Conservation (phyloP, 2,888 invertebrate species). For the Conops quadrifasciatus region DNA sequence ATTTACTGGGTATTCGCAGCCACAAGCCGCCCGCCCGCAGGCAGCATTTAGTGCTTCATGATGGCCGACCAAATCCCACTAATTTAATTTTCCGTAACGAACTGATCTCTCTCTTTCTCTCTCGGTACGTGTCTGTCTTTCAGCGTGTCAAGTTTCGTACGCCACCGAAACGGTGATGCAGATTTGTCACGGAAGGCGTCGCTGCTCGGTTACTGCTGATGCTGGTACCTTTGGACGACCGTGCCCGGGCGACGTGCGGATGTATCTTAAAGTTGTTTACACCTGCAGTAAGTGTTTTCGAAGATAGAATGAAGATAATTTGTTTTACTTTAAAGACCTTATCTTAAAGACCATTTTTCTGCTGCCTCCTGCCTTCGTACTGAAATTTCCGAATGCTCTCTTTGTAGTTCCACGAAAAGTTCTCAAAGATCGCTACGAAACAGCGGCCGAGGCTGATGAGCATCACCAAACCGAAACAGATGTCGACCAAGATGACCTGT, state of each 20-base stretch:
- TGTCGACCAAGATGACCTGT: constrained; percentile 68
- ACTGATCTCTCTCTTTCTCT: constrained; percentile 18
- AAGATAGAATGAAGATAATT: constrained; percentile 10
- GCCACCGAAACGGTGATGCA: constrained; percentile 93
- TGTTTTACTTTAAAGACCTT: constrained; percentile 18
- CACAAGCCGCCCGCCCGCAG: neutral
- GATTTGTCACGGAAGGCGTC: constrained; percentile 83
- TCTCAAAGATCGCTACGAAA: constrained; percentile 82
- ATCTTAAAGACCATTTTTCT: neutral
- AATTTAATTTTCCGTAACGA: constrained; percentile 16
- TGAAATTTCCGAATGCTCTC: neutral
- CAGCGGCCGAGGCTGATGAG: constrained; percentile 81
- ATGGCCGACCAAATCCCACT: neutral
- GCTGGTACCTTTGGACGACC: constrained; percentile 84
- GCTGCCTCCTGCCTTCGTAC: neutral
- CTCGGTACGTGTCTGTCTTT: constrained; percentile 26
- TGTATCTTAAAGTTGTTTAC: constrained; percentile 87
- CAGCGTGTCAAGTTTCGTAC: constrained; percentile 87
- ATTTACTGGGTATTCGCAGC: neutral
- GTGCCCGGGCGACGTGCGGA: constrained; percentile 80
- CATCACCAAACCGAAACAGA: constrained; percentile 68
- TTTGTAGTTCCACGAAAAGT: constrained; percentile 82
- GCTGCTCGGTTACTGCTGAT: constrained; percentile 82
- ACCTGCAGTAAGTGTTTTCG: constrained; percentile 78
- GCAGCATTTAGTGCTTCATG: constrained; percentile 15